A percentile compares a stretch with the other conserved stretches of the same genome.
Evolutionary conservation across 2,888 invertebrate species (phyloP).

Genomic region (Diploptera punctata): DNA sequence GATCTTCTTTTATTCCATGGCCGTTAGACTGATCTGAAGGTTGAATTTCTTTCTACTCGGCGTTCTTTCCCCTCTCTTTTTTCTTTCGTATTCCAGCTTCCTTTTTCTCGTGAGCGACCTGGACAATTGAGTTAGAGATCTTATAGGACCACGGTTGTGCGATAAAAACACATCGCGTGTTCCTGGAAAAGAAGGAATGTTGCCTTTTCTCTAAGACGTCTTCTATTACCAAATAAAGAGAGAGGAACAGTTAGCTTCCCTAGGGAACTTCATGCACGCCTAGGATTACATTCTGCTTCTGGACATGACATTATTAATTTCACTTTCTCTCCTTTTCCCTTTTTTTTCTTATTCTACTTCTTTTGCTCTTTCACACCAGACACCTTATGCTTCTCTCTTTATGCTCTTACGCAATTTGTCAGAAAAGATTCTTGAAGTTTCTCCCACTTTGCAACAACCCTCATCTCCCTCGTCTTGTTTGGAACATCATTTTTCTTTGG

Average conservation of each 20-base stretch:
- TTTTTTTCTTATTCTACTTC: neutral
- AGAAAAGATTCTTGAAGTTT: neutral
- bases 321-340: neutral
- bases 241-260: neutral
- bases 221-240: neutral
- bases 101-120: neutral
- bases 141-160: neutral
- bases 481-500: too few relatives aligned
- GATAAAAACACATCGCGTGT: neutral
- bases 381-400: neutral
- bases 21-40: neutral
- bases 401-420: neutral
- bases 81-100: neutral
- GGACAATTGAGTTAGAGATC: conserved; percentile 9
- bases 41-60: neutral
- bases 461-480: neutral
- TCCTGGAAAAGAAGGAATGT: neutral
- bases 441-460: neutral
- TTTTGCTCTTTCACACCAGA: neutral
- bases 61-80: neutral
- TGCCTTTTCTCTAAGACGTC: neutral
- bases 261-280: neutral
- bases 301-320: conserved; percentile 16
- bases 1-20: neutral
- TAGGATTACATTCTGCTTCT: neutral